These are phyloP conservation scores for Petromus typicus DNA, from an alignment of 2,113 vertebrate genomes.

Conservation along the genomic window DNA sequence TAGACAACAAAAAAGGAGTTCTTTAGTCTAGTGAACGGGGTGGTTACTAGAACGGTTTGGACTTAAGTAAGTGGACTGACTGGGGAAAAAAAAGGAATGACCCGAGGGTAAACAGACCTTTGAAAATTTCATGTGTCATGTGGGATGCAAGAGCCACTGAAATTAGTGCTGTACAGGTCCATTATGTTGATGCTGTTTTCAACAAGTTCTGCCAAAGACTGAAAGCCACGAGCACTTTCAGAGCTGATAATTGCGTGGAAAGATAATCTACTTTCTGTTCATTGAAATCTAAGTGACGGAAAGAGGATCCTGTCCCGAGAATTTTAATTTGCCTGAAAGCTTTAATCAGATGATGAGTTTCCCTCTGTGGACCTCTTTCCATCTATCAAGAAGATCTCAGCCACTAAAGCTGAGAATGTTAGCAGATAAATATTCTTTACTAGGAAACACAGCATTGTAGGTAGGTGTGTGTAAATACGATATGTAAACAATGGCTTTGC, in stretches of 20 bases:
- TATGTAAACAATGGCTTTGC: conserved; percentile 29
- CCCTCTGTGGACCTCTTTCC: conserved; percentile 64
- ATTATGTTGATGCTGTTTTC: conserved; percentile 65
- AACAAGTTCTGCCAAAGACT: conserved; percentile 66
- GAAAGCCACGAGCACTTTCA: conserved; percentile 75
- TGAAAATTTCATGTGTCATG: conserved; percentile 71
- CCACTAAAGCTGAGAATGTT: conserved; percentile 45
- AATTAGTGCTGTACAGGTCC: conserved; percentile 26
- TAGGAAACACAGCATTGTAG: conserved; percentile 43
- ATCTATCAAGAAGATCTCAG: conserved; percentile 69
- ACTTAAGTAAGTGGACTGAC: conserved; percentile 64
- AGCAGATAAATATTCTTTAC: conserved; percentile 57
- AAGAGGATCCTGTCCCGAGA: conserved; percentile 50
- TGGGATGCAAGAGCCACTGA: conserved; percentile 73
- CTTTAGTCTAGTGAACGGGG: conserved; percentile 22
- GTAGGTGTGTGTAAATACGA: conserved; percentile 31
- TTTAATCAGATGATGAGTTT: conserved; percentile 72
- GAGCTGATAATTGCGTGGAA: conserved; percentile 75
- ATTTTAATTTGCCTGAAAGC: conserved; percentile 70
- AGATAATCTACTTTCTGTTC: conserved; percentile 69
- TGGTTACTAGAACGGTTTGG: conserved; percentile 67
- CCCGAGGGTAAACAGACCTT: conserved; percentile 64
- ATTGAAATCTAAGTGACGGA: conserved; percentile 52
- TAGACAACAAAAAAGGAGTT: conserved; percentile 63
- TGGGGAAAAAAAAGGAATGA: background rate